phyloP scores from a whole-genome alignment of 37 sponge, comb jelly and placozoan genomes.

The Aplysina aerophoba region DNA sequence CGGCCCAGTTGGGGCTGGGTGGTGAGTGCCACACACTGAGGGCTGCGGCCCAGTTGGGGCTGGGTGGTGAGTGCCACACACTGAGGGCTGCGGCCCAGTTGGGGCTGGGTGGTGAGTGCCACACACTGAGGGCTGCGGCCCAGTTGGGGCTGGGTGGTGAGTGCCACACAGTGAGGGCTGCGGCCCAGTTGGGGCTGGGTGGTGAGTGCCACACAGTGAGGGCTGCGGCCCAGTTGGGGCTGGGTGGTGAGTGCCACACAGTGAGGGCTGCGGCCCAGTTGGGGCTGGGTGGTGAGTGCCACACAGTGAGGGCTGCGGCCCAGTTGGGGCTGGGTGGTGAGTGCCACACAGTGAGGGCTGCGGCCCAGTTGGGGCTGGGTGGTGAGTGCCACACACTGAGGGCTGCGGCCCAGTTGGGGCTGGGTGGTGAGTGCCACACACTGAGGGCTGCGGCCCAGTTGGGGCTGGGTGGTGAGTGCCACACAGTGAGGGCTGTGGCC shows the following conservation, averaged over 20 bases:
- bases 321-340: constrained; percentile 91
- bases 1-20: too few relatives aligned
- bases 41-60: too few relatives aligned
- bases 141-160: constrained; percentile 91
- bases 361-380: constrained; percentile 92
- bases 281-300: constrained; percentile 88
- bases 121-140: constrained; percentile 82
- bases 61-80: too few relatives aligned
- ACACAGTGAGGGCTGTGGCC: constrained; percentile 81
- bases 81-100: constrained; percentile 84
- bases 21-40: too few relatives aligned
- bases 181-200: constrained; percentile 92
- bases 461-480: constrained; percentile 88
- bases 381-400: constrained; percentile 73
- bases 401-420: constrained; percentile 88
- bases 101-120: constrained; percentile 88
- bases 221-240: constrained; percentile 88
- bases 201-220: constrained; percentile 72
- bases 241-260: constrained; percentile 79
- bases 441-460: constrained; percentile 84
- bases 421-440: constrained; percentile 79
- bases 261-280: constrained; percentile 84
- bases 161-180: constrained; percentile 69
- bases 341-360: constrained; percentile 69
- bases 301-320: constrained; percentile 82